A percentile compares a stretch with the other conserved stretches of the same genome.
Conservation (phyloP, 1,140 invertebrate genomes). For the Psix sp. region DNA sequence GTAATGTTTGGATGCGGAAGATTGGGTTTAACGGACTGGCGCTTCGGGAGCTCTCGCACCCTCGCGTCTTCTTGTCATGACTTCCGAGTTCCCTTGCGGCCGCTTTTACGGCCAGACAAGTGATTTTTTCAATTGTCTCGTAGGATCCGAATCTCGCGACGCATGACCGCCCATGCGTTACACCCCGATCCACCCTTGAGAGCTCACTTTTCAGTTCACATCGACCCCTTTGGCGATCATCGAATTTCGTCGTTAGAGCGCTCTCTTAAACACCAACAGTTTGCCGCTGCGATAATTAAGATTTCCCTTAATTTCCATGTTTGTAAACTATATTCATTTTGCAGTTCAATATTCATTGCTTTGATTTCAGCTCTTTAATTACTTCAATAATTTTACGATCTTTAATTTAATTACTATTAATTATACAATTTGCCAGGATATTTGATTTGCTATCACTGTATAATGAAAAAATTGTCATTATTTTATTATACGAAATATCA, state of each 20-base stretch:
- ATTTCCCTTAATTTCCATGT: conserved; percentile 34
- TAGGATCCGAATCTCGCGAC: conserved; percentile 62
- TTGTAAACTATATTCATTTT: conserved; percentile 23
- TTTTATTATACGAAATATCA: no score
- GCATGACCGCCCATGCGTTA: conserved; percentile 73
- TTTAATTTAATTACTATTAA: no score
- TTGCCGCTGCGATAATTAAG: conserved; percentile 36
- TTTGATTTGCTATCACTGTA: no score
- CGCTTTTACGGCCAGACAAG: conserved; percentile 72
- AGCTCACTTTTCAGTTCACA: conserved; percentile 58
- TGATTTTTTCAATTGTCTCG: conserved; percentile 76
- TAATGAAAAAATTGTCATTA: no score
- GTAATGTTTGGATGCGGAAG: conserved; percentile 65
- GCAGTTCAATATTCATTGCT: no score
- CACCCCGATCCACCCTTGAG: conserved; percentile 64
- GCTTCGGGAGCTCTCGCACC: conserved; percentile 48
- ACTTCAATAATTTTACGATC: no score
- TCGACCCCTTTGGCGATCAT: conserved; percentile 58
- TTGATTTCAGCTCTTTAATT: no score
- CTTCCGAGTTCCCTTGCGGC: conserved; percentile 45
- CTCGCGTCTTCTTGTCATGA: conserved; percentile 60
- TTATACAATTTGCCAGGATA: no score
- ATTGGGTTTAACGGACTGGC: conserved; percentile 72
- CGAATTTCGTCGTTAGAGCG: conserved; percentile 61
- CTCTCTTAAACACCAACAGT: conserved; percentile 43